These are phyloP conservation scores for Synanthedon tipuliformis DNA, from an alignment of 2,888 invertebrate genomes.

Conservation along the genomic window DNA sequence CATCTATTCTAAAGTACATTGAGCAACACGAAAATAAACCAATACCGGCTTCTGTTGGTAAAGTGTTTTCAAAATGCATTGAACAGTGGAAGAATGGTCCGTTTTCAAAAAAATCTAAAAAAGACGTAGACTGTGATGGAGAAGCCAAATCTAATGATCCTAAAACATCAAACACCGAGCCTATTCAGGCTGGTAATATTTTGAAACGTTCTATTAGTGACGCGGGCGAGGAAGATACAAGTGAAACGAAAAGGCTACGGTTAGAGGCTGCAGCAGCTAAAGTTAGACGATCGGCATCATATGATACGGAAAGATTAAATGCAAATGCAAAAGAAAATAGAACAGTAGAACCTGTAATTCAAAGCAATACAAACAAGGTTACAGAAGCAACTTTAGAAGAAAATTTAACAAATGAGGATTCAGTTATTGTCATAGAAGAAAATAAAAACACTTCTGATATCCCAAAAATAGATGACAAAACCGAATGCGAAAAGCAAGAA, in stretches of 20 bases:
- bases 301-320: constrained; percentile 44
- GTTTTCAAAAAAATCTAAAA: constrained; percentile 44
- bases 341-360: constrained; percentile 2
- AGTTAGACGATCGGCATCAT: constrained; percentile 55
- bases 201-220: constrained; percentile 60
- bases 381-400: neutral
- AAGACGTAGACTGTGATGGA: constrained; percentile 21
- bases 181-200: constrained; percentile 57
- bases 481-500: constrained; percentile 17
- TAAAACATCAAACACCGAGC: constrained; percentile 12
- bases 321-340: constrained; percentile 16
- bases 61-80: constrained; percentile 71
- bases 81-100: constrained; percentile 59
- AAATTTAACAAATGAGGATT: neutral
- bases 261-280: constrained; percentile 56
- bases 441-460: constrained; percentile 1
- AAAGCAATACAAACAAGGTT: neutral
- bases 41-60: constrained; percentile 70
- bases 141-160: constrained; percentile 25
- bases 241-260: constrained; percentile 49
- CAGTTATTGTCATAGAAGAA: neutral
- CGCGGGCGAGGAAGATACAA: constrained; percentile 53
- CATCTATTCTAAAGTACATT: constrained; percentile 88
- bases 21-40: constrained; percentile 80
- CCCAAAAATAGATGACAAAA: constrained; percentile 11